Conservation (phyloP, 2,113 vertebrate genomes). For the Pelobates fuscus region DNA sequence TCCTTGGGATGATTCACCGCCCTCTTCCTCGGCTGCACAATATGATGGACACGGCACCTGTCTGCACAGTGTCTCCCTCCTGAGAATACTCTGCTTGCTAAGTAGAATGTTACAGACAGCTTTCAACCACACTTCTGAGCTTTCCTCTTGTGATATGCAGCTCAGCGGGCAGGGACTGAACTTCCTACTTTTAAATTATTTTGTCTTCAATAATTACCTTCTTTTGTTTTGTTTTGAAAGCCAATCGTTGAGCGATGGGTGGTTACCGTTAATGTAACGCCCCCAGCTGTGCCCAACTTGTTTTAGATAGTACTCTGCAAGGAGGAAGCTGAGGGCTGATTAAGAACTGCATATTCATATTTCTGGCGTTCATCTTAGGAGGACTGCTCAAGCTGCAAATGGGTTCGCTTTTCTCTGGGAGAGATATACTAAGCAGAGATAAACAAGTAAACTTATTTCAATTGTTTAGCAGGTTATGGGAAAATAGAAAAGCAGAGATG, state of each 20-base stretch:
- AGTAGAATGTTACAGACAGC: not conserved
- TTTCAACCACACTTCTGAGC: too few relatives aligned
- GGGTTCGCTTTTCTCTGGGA: too few relatives aligned
- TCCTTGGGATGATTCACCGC: not conserved
- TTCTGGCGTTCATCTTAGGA: conserved; percentile 4
- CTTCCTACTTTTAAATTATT: conserved; percentile 23
- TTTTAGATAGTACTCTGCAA: conserved; percentile 5
- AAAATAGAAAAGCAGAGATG: too few relatives aligned
- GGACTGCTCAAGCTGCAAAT: too few relatives aligned
- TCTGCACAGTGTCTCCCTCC: too few relatives aligned
- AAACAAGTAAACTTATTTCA: too few relatives aligned
- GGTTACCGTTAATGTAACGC: not conserved
- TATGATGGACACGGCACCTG: too few relatives aligned
- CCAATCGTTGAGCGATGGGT: conserved; percentile 11
- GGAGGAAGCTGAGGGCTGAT: conserved; percentile 28
- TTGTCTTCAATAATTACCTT: conserved; percentile 16
- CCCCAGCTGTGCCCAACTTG: conserved; percentile 7
- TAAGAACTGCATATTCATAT: conserved; percentile 20
- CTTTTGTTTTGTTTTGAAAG: conserved; percentile 16
- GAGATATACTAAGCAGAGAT: too few relatives aligned
- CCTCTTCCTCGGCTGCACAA: not conserved
- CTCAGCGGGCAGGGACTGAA: not conserved
- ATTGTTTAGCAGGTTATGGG: too few relatives aligned
- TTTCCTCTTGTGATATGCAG: too few relatives aligned
- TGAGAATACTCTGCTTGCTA: not conserved